phyloP scores from a whole-genome alignment of 2,797 vertebrate species.

The Danio tinwini region DNA sequence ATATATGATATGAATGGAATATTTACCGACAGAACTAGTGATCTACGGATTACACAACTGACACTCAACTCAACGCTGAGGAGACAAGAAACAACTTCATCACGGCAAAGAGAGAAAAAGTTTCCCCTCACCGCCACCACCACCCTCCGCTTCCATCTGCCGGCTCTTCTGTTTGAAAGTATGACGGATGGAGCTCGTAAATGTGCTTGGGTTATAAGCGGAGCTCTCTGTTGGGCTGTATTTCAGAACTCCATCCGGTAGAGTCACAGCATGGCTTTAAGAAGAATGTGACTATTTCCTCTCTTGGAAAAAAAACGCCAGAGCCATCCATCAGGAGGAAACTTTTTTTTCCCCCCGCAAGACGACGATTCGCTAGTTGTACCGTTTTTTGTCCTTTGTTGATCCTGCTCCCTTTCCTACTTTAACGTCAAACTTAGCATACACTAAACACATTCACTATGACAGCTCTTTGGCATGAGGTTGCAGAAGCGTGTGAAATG shows the following conservation, averaged over 20 bases:
- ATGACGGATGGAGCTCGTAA: conserved; percentile 60
- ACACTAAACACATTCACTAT: conserved; percentile 56
- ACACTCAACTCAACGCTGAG: conserved; percentile 15
- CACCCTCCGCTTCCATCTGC: conserved; percentile 20
- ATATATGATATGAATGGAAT: background rate
- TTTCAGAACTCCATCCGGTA: conserved; percentile 58
- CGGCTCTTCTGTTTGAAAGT: conserved; percentile 60
- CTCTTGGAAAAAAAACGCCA: conserved; percentile 49
- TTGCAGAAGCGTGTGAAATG: conserved; percentile 36
- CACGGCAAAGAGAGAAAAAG: conserved; percentile 25
- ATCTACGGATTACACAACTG: conserved; percentile 3
- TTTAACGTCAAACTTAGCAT: conserved; percentile 44
- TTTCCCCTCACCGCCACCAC: conserved; percentile 32
- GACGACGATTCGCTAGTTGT: conserved; percentile 4
- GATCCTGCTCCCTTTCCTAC: conserved; percentile 21
- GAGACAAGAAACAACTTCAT: conserved; percentile 50
- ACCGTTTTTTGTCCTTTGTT: conserved; percentile 20
- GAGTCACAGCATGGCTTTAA: conserved; percentile 36
- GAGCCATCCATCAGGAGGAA: conserved; percentile 46
- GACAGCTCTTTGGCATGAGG: conserved; percentile 51
- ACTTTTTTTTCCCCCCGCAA: background rate
- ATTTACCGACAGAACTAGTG: background rate
- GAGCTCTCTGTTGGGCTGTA: conserved; percentile 61
- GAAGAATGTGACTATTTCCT: conserved; percentile 51
- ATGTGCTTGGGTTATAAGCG: conserved; percentile 59